A percentile compares a stretch with the other conserved stretches of the same genome.
phyloP scores from a whole-genome alignment of 1,140 invertebrate genomes.

The Acromyrmex charruanus region DNA sequence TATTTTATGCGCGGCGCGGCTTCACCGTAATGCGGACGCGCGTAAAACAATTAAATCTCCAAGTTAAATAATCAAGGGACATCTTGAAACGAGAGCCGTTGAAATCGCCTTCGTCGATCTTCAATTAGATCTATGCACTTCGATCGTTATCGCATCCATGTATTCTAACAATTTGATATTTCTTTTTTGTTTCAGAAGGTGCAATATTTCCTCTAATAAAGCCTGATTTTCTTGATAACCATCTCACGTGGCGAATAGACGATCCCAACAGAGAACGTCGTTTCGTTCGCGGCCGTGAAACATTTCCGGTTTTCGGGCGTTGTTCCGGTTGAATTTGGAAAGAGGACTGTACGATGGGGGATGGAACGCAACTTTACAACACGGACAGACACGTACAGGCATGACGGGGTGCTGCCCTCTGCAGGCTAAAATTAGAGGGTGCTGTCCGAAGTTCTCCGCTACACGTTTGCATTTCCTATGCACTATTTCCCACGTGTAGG shows the following conservation, averaged over 20 bases:
- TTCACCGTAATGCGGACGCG: conserved; percentile 51
- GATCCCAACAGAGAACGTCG: conserved; percentile 12
- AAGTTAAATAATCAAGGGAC: conserved; percentile 58
- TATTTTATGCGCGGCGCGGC: conserved; percentile 61
- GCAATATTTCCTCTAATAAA: not conserved
- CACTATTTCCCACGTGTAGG: conserved; percentile 80
- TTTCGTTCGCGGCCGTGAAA: conserved; percentile 45
- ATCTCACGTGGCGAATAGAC: not conserved
- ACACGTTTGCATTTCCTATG: conserved; percentile 83
- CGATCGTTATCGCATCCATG: not conserved
- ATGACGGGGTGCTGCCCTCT: conserved; percentile 81
- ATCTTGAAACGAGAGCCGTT: conserved; percentile 29
- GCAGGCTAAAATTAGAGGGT: conserved; percentile 80
- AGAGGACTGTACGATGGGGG: conserved; percentile 77
- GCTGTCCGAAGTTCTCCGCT: conserved; percentile 80
- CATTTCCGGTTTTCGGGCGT: conserved; percentile 65
- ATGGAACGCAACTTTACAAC: conserved; percentile 79
- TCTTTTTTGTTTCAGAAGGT: conserved; percentile 4
- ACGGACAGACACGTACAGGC: conserved; percentile 77
- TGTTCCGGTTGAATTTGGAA: conserved; percentile 75
- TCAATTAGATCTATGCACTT: not conserved
- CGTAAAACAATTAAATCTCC: conserved; percentile 57
- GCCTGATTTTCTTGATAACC: conserved; percentile 12
- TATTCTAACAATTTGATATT: not conserved
- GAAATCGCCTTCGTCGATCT: not conserved